phyloP scores from a whole-genome alignment of 2,113 vertebrate species.

The Paraplagusia blochii region DNA sequence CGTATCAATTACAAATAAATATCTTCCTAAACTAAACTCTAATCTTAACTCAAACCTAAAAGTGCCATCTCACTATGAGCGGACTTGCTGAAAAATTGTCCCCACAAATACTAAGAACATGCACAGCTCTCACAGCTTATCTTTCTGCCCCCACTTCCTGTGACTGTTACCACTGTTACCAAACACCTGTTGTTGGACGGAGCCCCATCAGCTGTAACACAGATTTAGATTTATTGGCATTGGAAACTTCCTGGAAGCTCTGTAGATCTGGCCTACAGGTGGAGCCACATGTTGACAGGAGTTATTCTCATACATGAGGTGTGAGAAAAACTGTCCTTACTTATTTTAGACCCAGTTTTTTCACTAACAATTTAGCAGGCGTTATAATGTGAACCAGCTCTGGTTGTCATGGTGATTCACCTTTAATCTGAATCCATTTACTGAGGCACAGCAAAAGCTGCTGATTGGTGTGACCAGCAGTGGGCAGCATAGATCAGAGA shows the following conservation, averaged over 20 bases:
- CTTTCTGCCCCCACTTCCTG: slow-evolving; percentile 56
- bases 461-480: too few species aligned
- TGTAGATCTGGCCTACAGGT: slow-evolving; percentile 16
- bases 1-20: too few species aligned
- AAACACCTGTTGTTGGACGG: slow-evolving; percentile 64
- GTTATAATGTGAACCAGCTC: too few species aligned
- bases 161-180: slow-evolving; percentile 31
- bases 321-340: neutral
- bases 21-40: too few species aligned
- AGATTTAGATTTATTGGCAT: slow-evolving; percentile 39
- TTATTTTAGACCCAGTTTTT: neutral
- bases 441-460: too few species aligned
- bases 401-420: too few species aligned
- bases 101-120: slow-evolving; percentile 42
- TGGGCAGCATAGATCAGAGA: too few species aligned
- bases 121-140: slow-evolving; percentile 40
- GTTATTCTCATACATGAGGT: slow-evolving; percentile 3
- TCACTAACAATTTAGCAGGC: too few species aligned
- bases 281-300: slow-evolving; percentile 24
- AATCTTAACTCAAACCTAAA: too few species aligned
- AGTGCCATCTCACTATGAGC: too few species aligned
- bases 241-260: slow-evolving; percentile 49
- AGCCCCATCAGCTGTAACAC: slow-evolving; percentile 35
- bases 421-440: too few species aligned
- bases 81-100: too few species aligned